Evolutionary conservation across 2,113 vertebrate species (phyloP).

Genomic region (Opisthocomus hoazin): DNA sequence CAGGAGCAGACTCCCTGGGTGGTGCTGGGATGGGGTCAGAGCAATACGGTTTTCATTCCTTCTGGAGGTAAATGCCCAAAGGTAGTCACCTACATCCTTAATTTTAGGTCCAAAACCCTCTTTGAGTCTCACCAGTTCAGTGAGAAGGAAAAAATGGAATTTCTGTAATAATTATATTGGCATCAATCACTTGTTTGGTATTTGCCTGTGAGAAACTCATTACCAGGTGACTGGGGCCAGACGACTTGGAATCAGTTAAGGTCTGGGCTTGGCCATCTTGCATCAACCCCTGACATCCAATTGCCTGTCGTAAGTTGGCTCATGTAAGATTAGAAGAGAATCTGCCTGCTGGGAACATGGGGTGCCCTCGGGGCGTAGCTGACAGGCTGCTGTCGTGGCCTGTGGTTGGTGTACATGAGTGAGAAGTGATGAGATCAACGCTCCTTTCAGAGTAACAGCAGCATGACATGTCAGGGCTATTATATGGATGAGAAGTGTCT

Average conservation of each 20-base stretch:
- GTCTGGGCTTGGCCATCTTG: conserved; percentile 28
- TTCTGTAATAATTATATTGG: background rate
- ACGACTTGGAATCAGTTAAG: background rate
- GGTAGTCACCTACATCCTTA: background rate
- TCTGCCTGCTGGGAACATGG: background rate
- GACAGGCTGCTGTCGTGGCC: background rate
- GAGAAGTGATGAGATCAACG: background rate
- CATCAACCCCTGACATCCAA: background rate
- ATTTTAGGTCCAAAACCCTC: background rate
- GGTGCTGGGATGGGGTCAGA: background rate
- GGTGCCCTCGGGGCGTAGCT: background rate
- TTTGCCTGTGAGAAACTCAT: conserved; percentile 8
- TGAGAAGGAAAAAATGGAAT: background rate
- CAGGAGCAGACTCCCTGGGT: background rate
- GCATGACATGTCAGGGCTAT: background rate
- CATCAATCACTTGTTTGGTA: background rate
- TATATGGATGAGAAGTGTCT: background rate
- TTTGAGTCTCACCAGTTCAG: background rate
- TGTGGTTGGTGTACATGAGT: background rate
- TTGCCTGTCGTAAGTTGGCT: background rate
- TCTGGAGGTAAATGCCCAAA: background rate
- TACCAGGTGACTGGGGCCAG: background rate
- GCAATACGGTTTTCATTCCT: background rate
- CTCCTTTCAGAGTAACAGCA: background rate
- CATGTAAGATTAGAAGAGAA: background rate